Percentiles rank a stretch among this genome's conserved stretches.
phyloP scores from a whole-genome alignment of 1,140 invertebrate species.

The Drosophila prosaltans region DNA sequence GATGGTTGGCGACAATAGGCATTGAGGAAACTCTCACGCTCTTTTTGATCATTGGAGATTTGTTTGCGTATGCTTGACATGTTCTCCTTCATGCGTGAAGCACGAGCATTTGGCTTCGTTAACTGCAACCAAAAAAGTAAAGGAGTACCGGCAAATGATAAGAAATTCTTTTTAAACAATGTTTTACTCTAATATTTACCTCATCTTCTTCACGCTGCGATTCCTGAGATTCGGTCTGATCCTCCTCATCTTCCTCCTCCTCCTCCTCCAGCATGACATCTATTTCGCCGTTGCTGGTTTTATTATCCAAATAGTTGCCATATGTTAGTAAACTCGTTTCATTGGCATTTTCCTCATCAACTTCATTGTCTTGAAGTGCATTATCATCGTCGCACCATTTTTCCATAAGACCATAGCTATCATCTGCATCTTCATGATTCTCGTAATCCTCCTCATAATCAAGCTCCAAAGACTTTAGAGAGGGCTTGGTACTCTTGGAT shows the following conservation, averaged over 20 bases:
- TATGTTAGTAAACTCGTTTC: conserved; percentile 45
- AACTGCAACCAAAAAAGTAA: neutral
- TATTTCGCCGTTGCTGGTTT: conserved; percentile 32
- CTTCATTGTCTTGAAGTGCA: conserved; percentile 27
- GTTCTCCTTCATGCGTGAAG: conserved; percentile 63
- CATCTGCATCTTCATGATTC: conserved; percentile 33
- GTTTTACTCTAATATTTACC: conserved; percentile 23
- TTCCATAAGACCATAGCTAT: conserved; percentile 38
- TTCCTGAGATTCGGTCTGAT: conserved; percentile 3
- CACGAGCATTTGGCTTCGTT: conserved; percentile 20
- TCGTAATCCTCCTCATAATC: conserved; percentile 65
- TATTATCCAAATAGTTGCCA: conserved; percentile 41
- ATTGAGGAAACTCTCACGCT: conserved; percentile 78
- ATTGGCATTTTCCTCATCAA: conserved; percentile 34
- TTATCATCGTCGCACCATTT: conserved; percentile 37
- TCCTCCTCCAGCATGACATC: conserved; percentile 55
- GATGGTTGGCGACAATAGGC: conserved; percentile 72
- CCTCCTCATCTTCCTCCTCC: conserved; percentile 48
- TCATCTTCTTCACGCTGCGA: conserved; percentile 30
- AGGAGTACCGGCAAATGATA: neutral
- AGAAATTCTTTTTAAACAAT: neutral
- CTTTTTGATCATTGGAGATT: conserved; percentile 74
- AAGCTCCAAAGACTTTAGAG: conserved; percentile 46
- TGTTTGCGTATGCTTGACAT: conserved; percentile 73
- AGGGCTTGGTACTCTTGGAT: conserved; percentile 31